These are phyloP conservation scores for Zosterops japonicus DNA, from an alignment of 2,113 vertebrate species.

Conservation along the genomic window DNA sequence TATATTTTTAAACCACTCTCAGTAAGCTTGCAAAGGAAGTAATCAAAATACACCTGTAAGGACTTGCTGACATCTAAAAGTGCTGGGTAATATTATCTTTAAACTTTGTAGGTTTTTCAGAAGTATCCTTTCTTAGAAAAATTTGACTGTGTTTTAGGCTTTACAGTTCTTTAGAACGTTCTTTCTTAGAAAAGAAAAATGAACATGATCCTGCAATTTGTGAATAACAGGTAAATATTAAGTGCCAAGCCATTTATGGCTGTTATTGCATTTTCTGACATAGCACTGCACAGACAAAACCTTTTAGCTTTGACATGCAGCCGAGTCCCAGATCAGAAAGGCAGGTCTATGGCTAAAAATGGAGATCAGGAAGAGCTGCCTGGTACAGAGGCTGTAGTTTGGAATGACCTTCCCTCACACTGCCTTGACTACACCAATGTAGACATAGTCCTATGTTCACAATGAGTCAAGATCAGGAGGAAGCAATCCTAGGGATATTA, in stretches of 20 bases:
- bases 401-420: not conserved
- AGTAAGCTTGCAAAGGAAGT: not conserved
- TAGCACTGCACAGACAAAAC: not conserved
- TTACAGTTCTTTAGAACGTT: not conserved
- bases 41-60: not conserved
- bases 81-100: not conserved
- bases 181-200: not conserved
- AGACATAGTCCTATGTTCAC: not conserved
- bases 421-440: not conserved
- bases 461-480: not conserved
- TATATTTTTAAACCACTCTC: not conserved
- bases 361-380: fast-evolving
- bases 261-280: not conserved
- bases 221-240: not conserved
- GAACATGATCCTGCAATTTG: not conserved
- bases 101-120: not conserved
- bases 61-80: not conserved
- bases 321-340: not conserved
- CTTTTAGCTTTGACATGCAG: not conserved
- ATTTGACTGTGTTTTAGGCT: not conserved
- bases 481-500: not conserved
- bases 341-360: not conserved
- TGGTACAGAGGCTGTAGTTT: not conserved
- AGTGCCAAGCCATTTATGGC: not conserved
- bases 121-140: not conserved